Percentiles rank a stretch among this genome's conserved stretches.
These are phyloP conservation scores for Anguilla marmorata DNA, from an alignment of 2,797 vertebrate species.

Conservation along the genomic window DNA sequence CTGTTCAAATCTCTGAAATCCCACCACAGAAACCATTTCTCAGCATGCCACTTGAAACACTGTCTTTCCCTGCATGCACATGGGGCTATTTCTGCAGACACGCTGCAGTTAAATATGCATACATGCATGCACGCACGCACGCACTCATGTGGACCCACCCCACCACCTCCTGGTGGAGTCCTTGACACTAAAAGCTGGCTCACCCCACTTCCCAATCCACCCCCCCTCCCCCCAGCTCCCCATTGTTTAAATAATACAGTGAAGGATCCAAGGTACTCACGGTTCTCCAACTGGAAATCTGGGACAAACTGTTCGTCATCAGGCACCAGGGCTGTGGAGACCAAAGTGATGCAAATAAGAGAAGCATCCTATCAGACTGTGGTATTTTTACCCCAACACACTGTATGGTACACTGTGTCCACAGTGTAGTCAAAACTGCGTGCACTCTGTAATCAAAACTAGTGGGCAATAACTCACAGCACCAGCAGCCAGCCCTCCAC, in stretches of 20 bases:
- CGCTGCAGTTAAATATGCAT: not conserved
- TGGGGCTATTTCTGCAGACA: not conserved
- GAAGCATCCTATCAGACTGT: not conserved
- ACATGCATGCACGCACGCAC: not conserved
- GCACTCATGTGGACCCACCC: not conserved
- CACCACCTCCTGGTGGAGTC: not conserved
- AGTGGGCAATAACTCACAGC: not conserved
- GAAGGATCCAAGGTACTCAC: constrained; percentile 73
- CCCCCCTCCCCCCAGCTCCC: not conserved
- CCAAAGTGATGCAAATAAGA: constrained; percentile 31
- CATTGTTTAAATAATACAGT: constrained; percentile 25
- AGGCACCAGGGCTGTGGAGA: constrained; percentile 81
- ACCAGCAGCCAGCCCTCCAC: not conserved
- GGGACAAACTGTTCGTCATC: constrained; percentile 96
- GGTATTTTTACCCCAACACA: not conserved
- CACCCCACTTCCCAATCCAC: not conserved
- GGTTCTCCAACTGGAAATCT: constrained; percentile 92
- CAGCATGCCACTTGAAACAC: not conserved
- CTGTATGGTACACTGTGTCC: not conserved
- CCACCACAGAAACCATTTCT: not conserved
- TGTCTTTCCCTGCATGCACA: not conserved
- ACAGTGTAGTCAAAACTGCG: not conserved
- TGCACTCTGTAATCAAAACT: not conserved
- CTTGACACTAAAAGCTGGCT: not conserved
- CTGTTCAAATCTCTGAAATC: not conserved